Evolutionary conservation across 2,113 vertebrate genomes (phyloP), one percentile per base, ranked within the genome.

Genomic region (Apaloderma vittatum): DNA sequence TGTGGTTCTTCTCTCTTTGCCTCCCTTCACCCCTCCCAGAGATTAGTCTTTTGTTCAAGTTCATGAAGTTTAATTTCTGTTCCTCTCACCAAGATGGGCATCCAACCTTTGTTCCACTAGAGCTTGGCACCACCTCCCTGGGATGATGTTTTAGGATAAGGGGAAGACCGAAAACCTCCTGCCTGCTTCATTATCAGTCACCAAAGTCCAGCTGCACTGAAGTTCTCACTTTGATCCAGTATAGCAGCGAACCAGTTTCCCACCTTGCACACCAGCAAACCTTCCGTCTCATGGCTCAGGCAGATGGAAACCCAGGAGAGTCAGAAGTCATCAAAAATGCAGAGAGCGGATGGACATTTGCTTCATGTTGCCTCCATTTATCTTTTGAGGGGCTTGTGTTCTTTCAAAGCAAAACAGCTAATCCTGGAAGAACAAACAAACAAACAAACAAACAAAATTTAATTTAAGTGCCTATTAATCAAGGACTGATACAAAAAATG

Each of bases 31-130:
- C 86, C 58, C 92, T 92, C 63, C 62, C 77, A 94, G 90, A 86
- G 65, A 96, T 94, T 89, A 73, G 45, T 86, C 97, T 97, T 97
- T 96, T 97, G 96, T 97, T 95, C 91, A 83, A 94, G 79, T 91
- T 97, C 94, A 97, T 89, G 87, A 82, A 88, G 86, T 91, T 93
- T 94, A 94, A 95, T 97, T 97, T 97, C 96, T 96, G 79, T 95
- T 95, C 94, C 78, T 59, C 80, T 94, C 76, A 92, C 49, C 4
- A 12, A 82, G 80, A 81, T 65, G 78, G 66, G 92, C 81, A 79
- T 87, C 77, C 81, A 93, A 63, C 49, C 52, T 93, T 89, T 91
- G 88, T 97, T 91, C 73, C 34, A 54, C 29, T 37, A 63, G 52
- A 96, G 78, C 43, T 71, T 78, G 62, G 59, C 70, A 68, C 95